These are phyloP conservation scores for Drosophila putrida DNA, from an alignment of 2,888 invertebrate species.

Conservation along the genomic window DNA sequence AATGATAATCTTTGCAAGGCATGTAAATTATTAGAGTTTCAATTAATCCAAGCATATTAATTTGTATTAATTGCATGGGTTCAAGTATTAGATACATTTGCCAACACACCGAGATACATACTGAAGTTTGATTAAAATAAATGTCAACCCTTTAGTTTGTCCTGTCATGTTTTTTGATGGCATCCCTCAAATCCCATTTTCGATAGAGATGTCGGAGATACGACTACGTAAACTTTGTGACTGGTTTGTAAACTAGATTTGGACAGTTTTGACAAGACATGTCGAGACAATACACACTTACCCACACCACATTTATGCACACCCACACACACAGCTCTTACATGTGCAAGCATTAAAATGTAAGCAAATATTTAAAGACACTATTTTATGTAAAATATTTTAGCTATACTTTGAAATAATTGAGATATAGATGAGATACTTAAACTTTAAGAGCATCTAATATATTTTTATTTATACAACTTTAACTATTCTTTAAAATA, in stretches of 20 bases:
- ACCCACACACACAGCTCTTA: not conserved
- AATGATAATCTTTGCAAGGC: conserved; percentile 8
- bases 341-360: conserved; percentile 28
- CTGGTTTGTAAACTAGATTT: conserved; percentile 45
- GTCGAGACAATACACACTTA: conserved; percentile 17
- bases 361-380: conserved; percentile 13
- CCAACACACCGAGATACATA: not conserved
- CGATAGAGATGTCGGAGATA: conserved; percentile 27
- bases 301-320: conserved; percentile 2
- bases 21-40: not conserved
- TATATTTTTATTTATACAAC: not conserved
- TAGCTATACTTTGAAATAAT: not conserved
- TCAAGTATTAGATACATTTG: not conserved
- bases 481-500: not conserved
- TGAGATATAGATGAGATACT: not conserved
- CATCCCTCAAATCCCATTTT: conserved; percentile 43
- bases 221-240: conserved; percentile 33
- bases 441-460: not conserved
- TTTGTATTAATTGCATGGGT: conserved; percentile 32
- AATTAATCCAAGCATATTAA: conserved; percentile 23
- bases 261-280: conserved; percentile 54
- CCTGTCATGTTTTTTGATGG: conserved; percentile 39
- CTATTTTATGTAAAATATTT: not conserved
- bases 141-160: conserved; percentile 28
- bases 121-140: conserved; percentile 14